A percentile compares a stretch with the other conserved stretches of the same genome.
phyloP scores from a whole-genome alignment of 2,888 invertebrate genomes.

The Thumatha senex region DNA sequence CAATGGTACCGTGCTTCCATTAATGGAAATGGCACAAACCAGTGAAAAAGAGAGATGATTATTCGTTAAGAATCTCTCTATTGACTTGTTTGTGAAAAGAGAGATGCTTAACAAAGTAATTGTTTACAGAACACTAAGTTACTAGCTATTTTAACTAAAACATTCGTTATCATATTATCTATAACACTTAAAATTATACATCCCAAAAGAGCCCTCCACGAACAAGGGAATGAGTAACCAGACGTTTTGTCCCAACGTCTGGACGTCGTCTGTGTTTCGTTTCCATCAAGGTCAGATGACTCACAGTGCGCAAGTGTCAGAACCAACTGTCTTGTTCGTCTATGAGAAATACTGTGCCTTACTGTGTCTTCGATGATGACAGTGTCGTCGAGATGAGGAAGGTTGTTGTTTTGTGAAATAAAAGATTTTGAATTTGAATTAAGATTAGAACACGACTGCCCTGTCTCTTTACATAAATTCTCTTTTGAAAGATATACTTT shows the following conservation, averaged over 20 bases:
- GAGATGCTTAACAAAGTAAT: no score
- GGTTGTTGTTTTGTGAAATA: slow-evolving; percentile 9
- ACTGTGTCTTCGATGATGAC: slow-evolving; percentile 6
- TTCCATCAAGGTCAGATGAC: slow-evolving; percentile 50
- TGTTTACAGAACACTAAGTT: no score
- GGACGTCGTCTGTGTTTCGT: slow-evolving; percentile 49
- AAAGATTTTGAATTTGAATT: slow-evolving; percentile 3
- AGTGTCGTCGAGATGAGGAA: slow-evolving; percentile 1
- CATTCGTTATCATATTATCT: neutral
- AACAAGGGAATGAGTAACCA: slow-evolving; percentile 46
- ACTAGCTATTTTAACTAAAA: neutral
- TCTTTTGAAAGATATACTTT: neutral
- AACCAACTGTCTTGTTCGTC: neutral
- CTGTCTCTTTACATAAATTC: neutral
- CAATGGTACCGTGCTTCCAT: no score
- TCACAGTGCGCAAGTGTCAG: slow-evolving; percentile 27
- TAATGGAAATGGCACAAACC: no score
- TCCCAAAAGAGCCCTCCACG: slow-evolving; percentile 16
- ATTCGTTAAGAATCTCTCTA: no score
- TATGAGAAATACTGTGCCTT: slow-evolving; percentile 5
- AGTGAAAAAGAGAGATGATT: no score
- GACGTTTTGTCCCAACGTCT: slow-evolving; percentile 40
- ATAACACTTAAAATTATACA: slow-evolving; percentile 5
- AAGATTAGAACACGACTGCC: slow-evolving; percentile 1
- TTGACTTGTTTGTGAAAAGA: no score